Percentiles rank a stretch among this genome's conserved stretches.
Conservation (phyloP, 2,797 vertebrate genomes). For the Pampus argenteus region DNA sequence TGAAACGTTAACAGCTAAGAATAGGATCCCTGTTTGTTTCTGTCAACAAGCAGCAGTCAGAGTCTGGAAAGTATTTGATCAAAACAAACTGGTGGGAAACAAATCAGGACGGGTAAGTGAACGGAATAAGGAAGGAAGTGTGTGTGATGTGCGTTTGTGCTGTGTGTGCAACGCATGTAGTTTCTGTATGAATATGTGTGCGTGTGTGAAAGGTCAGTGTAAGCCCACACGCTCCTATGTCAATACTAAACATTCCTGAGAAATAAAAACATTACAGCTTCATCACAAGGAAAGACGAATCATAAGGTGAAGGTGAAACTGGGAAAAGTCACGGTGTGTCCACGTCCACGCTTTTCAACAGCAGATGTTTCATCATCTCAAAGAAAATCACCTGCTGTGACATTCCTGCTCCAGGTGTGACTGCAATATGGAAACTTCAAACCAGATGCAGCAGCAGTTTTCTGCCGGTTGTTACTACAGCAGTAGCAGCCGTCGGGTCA, state of each 20-base stretch:
- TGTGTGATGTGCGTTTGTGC: neutral
- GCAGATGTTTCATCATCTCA: conserved; percentile 32
- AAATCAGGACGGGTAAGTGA: conserved; percentile 36
- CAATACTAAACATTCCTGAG: neutral
- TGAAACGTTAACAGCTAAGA: conserved; percentile 50
- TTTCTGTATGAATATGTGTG: neutral
- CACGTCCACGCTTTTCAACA: conserved; percentile 1
- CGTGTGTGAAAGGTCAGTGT: conserved; percentile 4
- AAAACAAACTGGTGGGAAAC: conserved; percentile 52
- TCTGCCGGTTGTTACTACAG: neutral
- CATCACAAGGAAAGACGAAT: neutral
- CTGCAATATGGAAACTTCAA: conserved; percentile 18
- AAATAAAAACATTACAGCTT: neutral
- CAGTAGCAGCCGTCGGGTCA: no score
- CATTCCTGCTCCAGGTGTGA: conserved; percentile 41
- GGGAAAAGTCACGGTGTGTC: neutral
- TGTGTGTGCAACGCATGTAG: neutral
- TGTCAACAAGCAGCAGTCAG: conserved; percentile 12
- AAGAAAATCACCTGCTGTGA: conserved; percentile 32
- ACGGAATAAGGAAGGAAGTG: conserved; percentile 43
- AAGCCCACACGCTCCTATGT: neutral
- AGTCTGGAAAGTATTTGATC: conserved; percentile 50
- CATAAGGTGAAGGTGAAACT: conserved; percentile 1
- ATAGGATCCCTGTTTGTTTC: conserved; percentile 39
- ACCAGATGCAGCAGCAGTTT: conserved; percentile 11